phyloP scores from a whole-genome alignment of 2,113 vertebrate genomes.

The Epinephelus moara region DNA sequence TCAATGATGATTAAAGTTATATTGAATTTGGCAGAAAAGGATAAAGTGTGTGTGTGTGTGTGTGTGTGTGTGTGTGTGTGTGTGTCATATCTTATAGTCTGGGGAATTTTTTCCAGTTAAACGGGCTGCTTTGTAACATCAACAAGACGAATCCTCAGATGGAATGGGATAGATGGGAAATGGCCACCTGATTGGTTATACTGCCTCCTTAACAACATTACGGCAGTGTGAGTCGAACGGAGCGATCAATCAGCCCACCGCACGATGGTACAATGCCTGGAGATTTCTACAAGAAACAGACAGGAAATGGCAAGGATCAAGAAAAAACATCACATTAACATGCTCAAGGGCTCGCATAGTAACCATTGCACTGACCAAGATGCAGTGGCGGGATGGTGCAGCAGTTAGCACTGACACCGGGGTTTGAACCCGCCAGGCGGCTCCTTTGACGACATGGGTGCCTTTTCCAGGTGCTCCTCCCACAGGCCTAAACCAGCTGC shows the following conservation, averaged over 20 bases:
- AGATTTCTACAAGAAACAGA: slow-evolving; percentile 20
- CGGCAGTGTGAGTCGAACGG: slow-evolving; percentile 22
- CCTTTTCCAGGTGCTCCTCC: not conserved
- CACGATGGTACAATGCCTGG: slow-evolving; percentile 8
- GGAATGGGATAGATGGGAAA: slow-evolving; percentile 27
- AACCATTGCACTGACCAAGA: not conserved
- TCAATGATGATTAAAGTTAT: slow-evolving; percentile 15
- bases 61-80: slow-evolving; percentile 14
- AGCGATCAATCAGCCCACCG: slow-evolving; percentile 42
- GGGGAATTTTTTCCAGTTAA: slow-evolving; percentile 46
- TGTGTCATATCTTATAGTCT: slow-evolving; percentile 49
- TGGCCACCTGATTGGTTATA: slow-evolving; percentile 45
- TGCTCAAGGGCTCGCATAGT: not conserved
- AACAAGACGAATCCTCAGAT: slow-evolving; percentile 45
- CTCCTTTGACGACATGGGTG: no score
- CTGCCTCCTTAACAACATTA: slow-evolving; percentile 60
- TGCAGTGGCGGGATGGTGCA: not conserved
- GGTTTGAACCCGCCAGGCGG: no score
- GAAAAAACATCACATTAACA: not conserved
- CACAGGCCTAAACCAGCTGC: no score
- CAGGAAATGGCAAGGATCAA: slow-evolving; percentile 18
- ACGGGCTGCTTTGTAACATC: slow-evolving; percentile 41
- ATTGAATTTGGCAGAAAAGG: slow-evolving; percentile 4
- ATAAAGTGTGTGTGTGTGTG: slow-evolving; percentile 2
- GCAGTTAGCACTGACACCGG: not conserved